Evolutionary conservation across 1,140 invertebrate genomes (phyloP).

Genomic region (Atta cephalotes): DNA sequence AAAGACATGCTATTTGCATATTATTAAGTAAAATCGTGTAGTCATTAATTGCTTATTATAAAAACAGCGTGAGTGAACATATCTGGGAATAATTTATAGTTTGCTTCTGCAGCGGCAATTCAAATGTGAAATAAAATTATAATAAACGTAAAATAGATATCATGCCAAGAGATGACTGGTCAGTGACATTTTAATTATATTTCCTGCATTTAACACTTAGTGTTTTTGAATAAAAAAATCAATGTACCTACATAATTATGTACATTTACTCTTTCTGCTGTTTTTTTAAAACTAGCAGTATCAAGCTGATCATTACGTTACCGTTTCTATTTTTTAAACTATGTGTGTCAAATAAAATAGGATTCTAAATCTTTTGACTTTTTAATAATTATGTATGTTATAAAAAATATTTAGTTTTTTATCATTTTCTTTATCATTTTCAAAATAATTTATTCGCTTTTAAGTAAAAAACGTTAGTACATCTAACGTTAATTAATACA

Average conservation of each 20-base stretch:
- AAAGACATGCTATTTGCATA: conserved; percentile 13
- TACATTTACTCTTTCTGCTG: neutral
- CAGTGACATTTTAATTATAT: conserved; percentile 29
- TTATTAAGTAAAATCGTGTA: conserved; percentile 2
- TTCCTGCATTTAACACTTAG: neutral
- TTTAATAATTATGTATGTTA: no score
- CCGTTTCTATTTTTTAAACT: no score
- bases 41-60: conserved; percentile 30
- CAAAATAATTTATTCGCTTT: no score
- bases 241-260: neutral
- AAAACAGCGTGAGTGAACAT: conserved; percentile 14
- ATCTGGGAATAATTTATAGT: conserved; percentile 22
- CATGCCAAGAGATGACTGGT: neutral
- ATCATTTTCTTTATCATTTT: no score
- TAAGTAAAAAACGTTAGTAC: no score
- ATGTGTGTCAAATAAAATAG: no score
- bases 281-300: no score
- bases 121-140: neutral
- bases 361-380: no score
- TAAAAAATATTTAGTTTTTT: no score
- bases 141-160: neutral
- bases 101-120: conserved; percentile 1
- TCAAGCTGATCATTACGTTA: no score
- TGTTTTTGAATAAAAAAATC: neutral
- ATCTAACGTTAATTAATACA: no score